Evolutionary conservation across 2,113 vertebrate genomes (phyloP).

Genomic region (Gadus macrocephalus): DNA sequence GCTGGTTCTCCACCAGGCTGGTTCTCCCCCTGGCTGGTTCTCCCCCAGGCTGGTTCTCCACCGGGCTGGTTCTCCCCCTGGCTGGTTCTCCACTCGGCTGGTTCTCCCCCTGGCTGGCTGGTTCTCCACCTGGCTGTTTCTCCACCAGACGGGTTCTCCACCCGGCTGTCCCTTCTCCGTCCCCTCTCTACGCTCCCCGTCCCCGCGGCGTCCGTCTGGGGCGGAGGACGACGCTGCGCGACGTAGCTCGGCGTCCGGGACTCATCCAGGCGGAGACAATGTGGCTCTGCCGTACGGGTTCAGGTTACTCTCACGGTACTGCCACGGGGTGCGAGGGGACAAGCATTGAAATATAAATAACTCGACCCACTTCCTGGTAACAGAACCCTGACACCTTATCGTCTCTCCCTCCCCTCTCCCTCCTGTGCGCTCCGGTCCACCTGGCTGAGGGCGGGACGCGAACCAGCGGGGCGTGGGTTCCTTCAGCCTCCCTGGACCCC

Average conservation of each 20-base stretch:
- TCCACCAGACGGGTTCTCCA: too few relatives aligned
- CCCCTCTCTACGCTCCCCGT: background rate
- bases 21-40: too few relatives aligned
- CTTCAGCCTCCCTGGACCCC: background rate
- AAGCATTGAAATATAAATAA: constrained; percentile 77
- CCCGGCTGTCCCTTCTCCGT: background rate
- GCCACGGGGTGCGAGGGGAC: constrained; percentile 44
- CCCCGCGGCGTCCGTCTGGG: background rate
- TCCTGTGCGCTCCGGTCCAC: constrained; percentile 16
- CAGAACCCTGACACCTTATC: constrained; percentile 61
- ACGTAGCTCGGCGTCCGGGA: constrained; percentile 12
- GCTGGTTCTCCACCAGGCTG: too few relatives aligned
- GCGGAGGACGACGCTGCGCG: background rate
- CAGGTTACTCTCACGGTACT: constrained; percentile 57
- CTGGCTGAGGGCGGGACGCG: constrained; percentile 16
- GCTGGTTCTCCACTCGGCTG: too few relatives aligned
- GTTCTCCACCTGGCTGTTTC: too few relatives aligned
- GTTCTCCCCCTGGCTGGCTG: too few relatives aligned
- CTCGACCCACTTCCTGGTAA: constrained; percentile 74
- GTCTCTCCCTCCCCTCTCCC: constrained; percentile 38
- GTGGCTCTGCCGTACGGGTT: constrained; percentile 54
- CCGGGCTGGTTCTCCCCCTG: too few relatives aligned
- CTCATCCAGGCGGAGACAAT: constrained; percentile 38
- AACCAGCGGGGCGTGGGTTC: background rate
- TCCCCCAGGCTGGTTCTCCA: too few relatives aligned